phyloP scores from a whole-genome alignment of 1,140 invertebrate genomes.

The Drosophila quadrilineata region DNA sequence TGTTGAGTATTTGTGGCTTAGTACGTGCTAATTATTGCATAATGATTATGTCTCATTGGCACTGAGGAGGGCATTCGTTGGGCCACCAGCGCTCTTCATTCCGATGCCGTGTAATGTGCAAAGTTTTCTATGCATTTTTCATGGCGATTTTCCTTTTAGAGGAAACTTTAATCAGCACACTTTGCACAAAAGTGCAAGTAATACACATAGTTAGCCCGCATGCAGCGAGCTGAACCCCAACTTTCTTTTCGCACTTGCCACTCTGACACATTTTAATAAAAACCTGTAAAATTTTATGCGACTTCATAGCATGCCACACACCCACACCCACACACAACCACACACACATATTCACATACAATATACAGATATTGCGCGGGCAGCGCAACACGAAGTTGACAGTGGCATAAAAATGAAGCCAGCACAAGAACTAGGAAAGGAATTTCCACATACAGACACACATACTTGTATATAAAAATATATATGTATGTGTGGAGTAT shows the following conservation, averaged over 20 bases:
- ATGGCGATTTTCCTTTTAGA: slow-evolving; percentile 13
- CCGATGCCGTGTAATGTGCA: not conserved
- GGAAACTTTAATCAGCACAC: slow-evolving; percentile 53
- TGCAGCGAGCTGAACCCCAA: too few relatives aligned
- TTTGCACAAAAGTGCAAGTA: slow-evolving; percentile 58
- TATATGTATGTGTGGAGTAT: not conserved
- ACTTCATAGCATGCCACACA: slow-evolving; percentile 32
- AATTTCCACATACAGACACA: too few relatives aligned
- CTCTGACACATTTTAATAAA: slow-evolving; percentile 63
- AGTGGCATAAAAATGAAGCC: slow-evolving; percentile 26
- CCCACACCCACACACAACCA: too few relatives aligned
- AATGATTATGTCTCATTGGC: slow-evolving; percentile 76
- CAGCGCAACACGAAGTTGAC: slow-evolving; percentile 19
- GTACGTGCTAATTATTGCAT: slow-evolving; percentile 71
- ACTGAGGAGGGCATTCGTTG: not conserved
- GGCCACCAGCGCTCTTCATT: not conserved
- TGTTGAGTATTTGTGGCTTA: slow-evolving; percentile 31
- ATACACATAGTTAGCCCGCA: slow-evolving; percentile 43
- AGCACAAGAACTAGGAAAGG: slow-evolving; percentile 17
- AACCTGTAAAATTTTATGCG: slow-evolving; percentile 64
- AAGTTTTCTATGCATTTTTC: slow-evolving; percentile 24
- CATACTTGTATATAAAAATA: too few relatives aligned
- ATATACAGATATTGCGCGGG: slow-evolving; percentile 9
- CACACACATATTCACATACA: slow-evolving; percentile 42
- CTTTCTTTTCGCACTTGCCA: slow-evolving; percentile 6